Conservation (phyloP, 1,140 invertebrate genomes). For the Polypedilum vanderplanki region DNA sequence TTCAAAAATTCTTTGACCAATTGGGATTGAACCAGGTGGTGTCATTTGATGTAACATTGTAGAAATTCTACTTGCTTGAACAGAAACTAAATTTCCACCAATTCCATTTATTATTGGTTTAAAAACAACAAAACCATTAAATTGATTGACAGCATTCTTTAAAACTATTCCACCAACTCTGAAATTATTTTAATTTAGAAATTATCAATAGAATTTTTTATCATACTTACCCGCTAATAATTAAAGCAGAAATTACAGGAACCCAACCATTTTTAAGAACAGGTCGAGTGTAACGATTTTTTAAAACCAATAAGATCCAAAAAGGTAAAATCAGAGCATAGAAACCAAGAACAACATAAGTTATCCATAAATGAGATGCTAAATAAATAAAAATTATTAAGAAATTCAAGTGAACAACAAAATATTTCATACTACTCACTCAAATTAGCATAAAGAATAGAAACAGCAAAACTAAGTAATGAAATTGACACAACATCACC, state of each 20-base stretch:
- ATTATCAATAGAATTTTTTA: too few species aligned
- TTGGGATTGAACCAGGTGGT: slow-evolving; percentile 67
- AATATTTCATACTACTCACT: slow-evolving; percentile 39
- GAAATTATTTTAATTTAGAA: slow-evolving; percentile 32
- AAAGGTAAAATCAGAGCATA: slow-evolving; percentile 69
- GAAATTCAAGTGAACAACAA: neutral
- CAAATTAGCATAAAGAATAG: slow-evolving; percentile 57
- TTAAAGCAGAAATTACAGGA: slow-evolving; percentile 75
- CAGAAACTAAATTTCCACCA: slow-evolving; percentile 93
- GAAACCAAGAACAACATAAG: slow-evolving; percentile 54
- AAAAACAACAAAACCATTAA: slow-evolving; percentile 77
- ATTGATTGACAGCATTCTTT: slow-evolving; percentile 65
- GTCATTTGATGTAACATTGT: slow-evolving; percentile 85
- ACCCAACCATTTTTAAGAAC: slow-evolving; percentile 78
- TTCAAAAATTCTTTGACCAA: slow-evolving; percentile 62
- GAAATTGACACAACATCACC: slow-evolving; percentile 87
- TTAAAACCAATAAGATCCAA: slow-evolving; percentile 69
- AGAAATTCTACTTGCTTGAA: slow-evolving; percentile 91
- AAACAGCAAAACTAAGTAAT: slow-evolving; percentile 71
- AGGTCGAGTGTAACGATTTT: slow-evolving; percentile 70
- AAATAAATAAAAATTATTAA: slow-evolving; percentile 30
- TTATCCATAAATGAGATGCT: slow-evolving; percentile 58
- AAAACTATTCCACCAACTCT: slow-evolving; percentile 75
- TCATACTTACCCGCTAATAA: slow-evolving; percentile 68
- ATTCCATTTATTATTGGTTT: slow-evolving; percentile 92